phyloP scores from a whole-genome alignment of 2,888 invertebrate genomes.

The Dicranocentrus wangi region DNA sequence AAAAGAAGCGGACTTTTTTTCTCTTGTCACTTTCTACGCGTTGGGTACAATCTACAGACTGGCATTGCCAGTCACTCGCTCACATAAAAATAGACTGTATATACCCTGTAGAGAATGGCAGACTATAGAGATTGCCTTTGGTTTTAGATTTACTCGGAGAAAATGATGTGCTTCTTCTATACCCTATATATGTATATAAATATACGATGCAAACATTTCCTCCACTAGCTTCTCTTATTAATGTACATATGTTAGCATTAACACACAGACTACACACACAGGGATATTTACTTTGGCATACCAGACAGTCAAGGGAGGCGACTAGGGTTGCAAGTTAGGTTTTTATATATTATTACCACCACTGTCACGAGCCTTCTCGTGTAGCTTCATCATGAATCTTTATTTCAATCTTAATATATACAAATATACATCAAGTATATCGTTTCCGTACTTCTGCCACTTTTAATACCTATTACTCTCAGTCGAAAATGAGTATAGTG shows the following conservation, averaged over 20 bases:
- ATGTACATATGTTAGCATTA: no score
- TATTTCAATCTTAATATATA: neutral
- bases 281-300: neutral
- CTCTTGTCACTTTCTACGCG: neutral
- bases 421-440: neutral
- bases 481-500: neutral
- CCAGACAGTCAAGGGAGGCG: neutral
- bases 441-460: neutral
- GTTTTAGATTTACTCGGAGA: no score
- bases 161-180: no score
- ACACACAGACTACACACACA: neutral
- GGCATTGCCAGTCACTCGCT: slow-evolving; percentile 1
- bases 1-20: neutral
- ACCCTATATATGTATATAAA: no score
- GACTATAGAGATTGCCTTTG: no score
- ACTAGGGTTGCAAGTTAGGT: neutral
- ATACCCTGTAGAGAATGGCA: no score
- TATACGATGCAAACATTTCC: no score
- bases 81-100: neutral
- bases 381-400: slow-evolving; percentile 1
- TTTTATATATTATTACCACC: slow-evolving; percentile 8
- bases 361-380: slow-evolving; percentile 15
- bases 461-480: neutral
- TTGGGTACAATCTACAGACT: neutral
- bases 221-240: no score